Evolutionary conservation across 2,888 invertebrate genomes (phyloP).

Genomic region (Prenolepis imparis): DNA sequence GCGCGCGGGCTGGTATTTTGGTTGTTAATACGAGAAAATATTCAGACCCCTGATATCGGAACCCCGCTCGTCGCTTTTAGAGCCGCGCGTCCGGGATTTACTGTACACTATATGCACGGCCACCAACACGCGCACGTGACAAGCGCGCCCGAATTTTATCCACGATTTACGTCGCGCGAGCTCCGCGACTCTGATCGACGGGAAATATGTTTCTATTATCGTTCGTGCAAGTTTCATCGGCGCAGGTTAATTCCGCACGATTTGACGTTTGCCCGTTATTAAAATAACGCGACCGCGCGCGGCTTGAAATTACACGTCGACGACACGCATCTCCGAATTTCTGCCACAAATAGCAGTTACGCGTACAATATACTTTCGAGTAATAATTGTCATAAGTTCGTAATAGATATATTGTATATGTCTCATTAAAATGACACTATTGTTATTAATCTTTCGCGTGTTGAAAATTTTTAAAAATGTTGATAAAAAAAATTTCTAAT

Average conservation of each 20-base stretch:
- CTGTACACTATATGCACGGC: background rate
- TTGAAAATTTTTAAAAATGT: background rate
- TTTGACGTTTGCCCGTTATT: constrained; percentile 51
- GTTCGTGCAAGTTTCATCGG: constrained; percentile 24
- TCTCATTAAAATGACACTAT: background rate
- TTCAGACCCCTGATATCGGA: constrained; percentile 38
- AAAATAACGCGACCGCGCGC: constrained; percentile 32
- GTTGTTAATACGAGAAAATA: constrained; percentile 46
- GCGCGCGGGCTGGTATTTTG: constrained; percentile 26
- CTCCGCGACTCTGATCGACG: constrained; percentile 25
- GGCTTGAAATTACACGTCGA: constrained; percentile 48
- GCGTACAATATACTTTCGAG: constrained; percentile 16
- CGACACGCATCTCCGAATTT: constrained; percentile 17
- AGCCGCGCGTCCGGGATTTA: constrained; percentile 18
- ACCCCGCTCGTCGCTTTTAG: constrained; percentile 1
- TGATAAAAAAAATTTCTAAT: background rate
- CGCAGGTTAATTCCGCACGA: constrained; percentile 47
- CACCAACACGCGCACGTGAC: constrained; percentile 3
- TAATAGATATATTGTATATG: background rate
- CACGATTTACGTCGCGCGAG: constrained; percentile 48
- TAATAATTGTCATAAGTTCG: constrained; percentile 41
- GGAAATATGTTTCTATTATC: constrained; percentile 53
- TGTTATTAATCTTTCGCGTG: background rate
- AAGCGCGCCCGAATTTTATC: constrained; percentile 34
- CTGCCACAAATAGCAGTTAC: constrained; percentile 28